These are phyloP conservation scores for Cephalopterus ornatus DNA, from an alignment of 2,113 vertebrate species.

Conservation along the genomic window DNA sequence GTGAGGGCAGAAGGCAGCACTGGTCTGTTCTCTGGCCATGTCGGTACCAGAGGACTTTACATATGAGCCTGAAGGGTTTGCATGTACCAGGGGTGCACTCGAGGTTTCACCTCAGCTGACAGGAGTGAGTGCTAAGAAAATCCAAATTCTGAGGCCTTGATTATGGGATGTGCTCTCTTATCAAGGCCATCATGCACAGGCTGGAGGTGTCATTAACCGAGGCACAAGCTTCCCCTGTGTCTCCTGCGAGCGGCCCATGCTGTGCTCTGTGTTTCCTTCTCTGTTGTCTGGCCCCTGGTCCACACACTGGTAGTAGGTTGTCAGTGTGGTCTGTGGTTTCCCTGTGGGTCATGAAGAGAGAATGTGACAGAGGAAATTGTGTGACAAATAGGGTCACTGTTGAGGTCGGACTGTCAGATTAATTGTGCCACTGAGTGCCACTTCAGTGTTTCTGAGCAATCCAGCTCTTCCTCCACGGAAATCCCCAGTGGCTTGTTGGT, in stretches of 20 bases:
- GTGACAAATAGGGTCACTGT: neutral
- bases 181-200: fast-evolving
- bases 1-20: neutral
- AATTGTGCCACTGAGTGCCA: neutral
- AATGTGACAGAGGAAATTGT: neutral
- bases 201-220: fast-evolving
- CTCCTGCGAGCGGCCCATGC: neutral
- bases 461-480: neutral
- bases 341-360: neutral
- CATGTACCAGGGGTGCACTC: fast-evolving
- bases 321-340: slow-evolving; percentile 54
- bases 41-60: fast-evolving
- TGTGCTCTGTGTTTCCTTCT: neutral
- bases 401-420: neutral
- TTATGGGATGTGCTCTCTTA: fast-evolving
- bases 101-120: neutral
- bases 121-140: neutral
- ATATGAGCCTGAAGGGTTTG: neutral
- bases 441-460: neutral
- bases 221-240: neutral
- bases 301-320: neutral
- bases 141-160: fast-evolving
- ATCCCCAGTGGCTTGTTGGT: neutral
- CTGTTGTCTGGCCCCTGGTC: neutral
- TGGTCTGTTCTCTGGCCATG: fast-evolving